Evolutionary conservation across 2,113 vertebrate species (phyloP), one percentile per base, ranked within the genome.

Genomic region (Neogobius melanostomus): DNA sequence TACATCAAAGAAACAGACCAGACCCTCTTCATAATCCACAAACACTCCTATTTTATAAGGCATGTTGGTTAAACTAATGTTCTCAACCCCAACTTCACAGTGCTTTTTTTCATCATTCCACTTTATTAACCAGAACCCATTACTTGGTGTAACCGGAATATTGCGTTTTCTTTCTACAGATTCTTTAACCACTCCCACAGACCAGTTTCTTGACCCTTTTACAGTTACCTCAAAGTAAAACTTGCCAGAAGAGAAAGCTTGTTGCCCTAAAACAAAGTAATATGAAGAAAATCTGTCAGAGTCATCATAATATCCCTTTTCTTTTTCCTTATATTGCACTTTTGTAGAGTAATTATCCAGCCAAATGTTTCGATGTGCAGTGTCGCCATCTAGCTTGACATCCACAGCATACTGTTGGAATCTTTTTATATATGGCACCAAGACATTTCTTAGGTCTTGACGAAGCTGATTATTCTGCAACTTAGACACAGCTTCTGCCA

Each of bases 11-110:
- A 57, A 59, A 21, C 21, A 59, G 28, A 59, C 11, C 11, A 59
- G 56, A 36, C 56, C 56, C 28, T 42, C 56, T 7, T 59, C 56
- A 42, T 59, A 59, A 42, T 59, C 56, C 56, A 59, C 56, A 59
- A 42, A 59, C 11, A 59, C 56, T 59, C 56, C 56, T 28, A 59
- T 28, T 11, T 61, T 61, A 42, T 61, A 11, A 44, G 59, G 59
- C 15, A 8, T 5, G 8, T 6, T 1, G 2, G 2, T 28, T 6
- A 14, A 11, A 2, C 11, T 0, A 4, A 57, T 21, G 11, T 7
- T 67, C 8, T 28, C 4, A 14, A 10, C 54, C 6, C 21, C 21
- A 36, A 42, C 21, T 57, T 6, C 12, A 14, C 54, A 57, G 0
- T 4, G 21, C 21, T 6, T 2, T 4, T 61, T n/a, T 36, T 36